Conservation (phyloP, 2,113 vertebrate species). For the Indicator indicator region DNA sequence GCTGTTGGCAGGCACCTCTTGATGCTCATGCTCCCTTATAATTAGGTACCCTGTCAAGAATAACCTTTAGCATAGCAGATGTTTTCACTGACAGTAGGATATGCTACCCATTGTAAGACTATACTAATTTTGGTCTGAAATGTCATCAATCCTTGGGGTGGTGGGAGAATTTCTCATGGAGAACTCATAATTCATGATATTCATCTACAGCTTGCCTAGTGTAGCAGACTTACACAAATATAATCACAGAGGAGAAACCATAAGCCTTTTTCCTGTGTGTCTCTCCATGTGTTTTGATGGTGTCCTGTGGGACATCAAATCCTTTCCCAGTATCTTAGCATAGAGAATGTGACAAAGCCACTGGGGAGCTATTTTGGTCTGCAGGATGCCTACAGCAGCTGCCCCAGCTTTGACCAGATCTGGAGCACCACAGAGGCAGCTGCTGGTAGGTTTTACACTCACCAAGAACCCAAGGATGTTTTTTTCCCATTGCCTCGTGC, state of each 20-base stretch:
- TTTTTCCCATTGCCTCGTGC: neutral
- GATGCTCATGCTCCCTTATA: neutral
- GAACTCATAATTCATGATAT: neutral
- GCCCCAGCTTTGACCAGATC: neutral
- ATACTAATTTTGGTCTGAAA: neutral
- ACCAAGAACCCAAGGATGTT: neutral
- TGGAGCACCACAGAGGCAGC: neutral
- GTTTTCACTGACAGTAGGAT: neutral
- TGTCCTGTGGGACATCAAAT: neutral
- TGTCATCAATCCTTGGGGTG: neutral
- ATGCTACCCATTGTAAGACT: neutral
- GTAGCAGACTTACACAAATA: neutral
- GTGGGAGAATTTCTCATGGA: neutral
- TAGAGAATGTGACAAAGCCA: neutral
- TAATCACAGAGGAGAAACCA: neutral
- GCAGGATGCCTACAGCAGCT: neutral
- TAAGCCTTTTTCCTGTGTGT: neutral
- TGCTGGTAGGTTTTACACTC: neutral
- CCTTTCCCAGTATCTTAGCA: neutral
- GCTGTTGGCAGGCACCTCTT: neutral
- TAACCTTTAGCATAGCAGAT: neutral
- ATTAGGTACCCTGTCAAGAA: neutral
- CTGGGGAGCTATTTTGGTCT: neutral
- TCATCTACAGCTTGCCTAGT: neutral
- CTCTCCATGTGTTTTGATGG: neutral